These are phyloP conservation scores for Acomys russatus DNA, from an alignment of 2,797 vertebrate genomes.

Conservation along the genomic window DNA sequence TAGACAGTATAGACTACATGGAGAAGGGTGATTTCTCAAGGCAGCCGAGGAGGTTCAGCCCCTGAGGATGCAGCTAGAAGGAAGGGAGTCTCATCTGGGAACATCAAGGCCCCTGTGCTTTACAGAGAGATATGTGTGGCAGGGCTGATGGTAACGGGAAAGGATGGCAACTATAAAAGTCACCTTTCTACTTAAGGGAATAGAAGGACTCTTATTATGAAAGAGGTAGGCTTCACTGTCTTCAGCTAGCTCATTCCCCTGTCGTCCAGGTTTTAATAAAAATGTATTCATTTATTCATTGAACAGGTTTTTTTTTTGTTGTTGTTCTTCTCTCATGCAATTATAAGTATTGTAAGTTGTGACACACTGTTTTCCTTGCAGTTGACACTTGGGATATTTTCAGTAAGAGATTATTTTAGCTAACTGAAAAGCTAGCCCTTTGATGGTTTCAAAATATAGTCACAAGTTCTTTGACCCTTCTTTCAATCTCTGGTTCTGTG, in stretches of 20 bases:
- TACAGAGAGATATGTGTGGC: no score
- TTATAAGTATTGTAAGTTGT: not conserved
- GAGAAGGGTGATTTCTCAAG: not conserved
- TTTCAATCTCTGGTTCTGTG: not conserved
- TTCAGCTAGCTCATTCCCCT: conserved; percentile 32
- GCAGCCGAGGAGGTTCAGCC: not conserved
- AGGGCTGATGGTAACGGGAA: no score
- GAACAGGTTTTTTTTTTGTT: conserved; percentile 46
- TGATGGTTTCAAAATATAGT: not conserved
- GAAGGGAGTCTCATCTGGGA: not conserved
- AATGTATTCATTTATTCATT: conserved; percentile 36
- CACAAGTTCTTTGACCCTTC: not conserved
- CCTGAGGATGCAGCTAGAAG: not conserved
- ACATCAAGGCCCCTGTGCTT: not conserved
- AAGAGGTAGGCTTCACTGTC: not conserved
- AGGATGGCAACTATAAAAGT: not conserved
- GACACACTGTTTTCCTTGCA: conserved; percentile 10
- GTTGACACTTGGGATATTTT: not conserved
- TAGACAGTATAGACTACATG: not conserved
- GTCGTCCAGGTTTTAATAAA: conserved; percentile 48
- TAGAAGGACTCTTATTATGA: not conserved
- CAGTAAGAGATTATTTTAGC: not conserved
- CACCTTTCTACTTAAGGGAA: not conserved
- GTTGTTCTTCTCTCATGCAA: conserved; percentile 28
- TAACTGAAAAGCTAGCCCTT: conserved; percentile 27